phyloP scores from a whole-genome alignment of 1,140 invertebrate genomes.

The Drosophila busckii region DNA sequence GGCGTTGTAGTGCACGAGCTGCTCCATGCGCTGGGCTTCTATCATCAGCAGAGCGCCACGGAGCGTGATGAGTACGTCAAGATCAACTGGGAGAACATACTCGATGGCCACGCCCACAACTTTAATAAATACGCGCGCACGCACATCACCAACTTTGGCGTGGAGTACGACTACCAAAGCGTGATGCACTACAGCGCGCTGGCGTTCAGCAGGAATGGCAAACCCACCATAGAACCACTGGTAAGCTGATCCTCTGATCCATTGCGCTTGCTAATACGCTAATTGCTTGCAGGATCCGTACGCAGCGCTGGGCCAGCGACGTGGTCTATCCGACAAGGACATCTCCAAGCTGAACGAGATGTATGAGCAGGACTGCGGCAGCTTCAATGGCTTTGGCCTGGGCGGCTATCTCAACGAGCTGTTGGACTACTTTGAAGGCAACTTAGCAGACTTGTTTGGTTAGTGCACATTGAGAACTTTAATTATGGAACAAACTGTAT shows the following conservation, averaged over 20 bases:
- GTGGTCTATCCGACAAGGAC: conserved; percentile 84
- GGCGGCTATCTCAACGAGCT: conserved; percentile 59
- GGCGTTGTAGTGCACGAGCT: conserved; percentile 83
- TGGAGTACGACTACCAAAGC: conserved; percentile 85
- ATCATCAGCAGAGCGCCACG: conserved; percentile 86
- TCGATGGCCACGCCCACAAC: conserved; percentile 83
- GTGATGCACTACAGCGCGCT: conserved; percentile 86
- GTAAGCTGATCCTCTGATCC: too few species aligned
- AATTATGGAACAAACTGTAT: background rate
- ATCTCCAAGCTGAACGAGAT: conserved; percentile 83
- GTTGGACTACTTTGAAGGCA: conserved; percentile 68
- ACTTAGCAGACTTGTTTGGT: conserved; percentile 51
- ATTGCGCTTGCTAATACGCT: too few species aligned
- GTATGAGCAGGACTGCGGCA: conserved; percentile 81
- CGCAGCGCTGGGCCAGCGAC: conserved; percentile 82
- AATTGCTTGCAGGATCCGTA: conserved; percentile 53
- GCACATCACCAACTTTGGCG: conserved; percentile 83
- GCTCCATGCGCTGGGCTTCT: conserved; percentile 86
- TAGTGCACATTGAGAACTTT: conserved; percentile 21
- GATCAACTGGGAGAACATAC: conserved; percentile 84
- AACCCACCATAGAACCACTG: conserved; percentile 81
- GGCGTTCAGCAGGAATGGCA: conserved; percentile 84
- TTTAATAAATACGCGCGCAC: conserved; percentile 85
- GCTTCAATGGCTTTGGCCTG: conserved; percentile 59
- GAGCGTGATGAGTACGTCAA: conserved; percentile 85